Conservation (phyloP, 1,140 invertebrate genomes). For the Hestina assimilis region DNA sequence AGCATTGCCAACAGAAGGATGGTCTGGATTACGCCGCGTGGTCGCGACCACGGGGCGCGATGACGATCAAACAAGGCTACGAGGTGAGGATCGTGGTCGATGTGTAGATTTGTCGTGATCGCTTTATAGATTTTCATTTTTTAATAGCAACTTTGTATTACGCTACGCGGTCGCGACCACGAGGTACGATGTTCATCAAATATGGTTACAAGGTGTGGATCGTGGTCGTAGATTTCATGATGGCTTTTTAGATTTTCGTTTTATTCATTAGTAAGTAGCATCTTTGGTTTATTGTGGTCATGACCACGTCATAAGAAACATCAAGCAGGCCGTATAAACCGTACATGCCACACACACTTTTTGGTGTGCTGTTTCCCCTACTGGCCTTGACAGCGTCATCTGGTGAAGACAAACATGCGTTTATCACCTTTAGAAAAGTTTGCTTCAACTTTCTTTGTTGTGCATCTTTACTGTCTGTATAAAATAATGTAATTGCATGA, state of each 20-base stretch:
- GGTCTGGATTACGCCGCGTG: conserved; percentile 82
- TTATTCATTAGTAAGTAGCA: too few species aligned
- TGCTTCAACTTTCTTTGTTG: too few species aligned
- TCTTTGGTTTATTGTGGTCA: too few species aligned
- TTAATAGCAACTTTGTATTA: conserved; percentile 29
- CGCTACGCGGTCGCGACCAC: conserved; percentile 80
- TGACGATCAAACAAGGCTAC: conserved; percentile 82
- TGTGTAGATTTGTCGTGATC: conserved; percentile 13
- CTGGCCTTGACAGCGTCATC: too few species aligned
- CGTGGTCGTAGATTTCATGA: conserved; percentile 16
- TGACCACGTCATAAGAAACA: too few species aligned
- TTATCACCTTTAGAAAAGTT: too few species aligned
- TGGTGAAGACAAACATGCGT: too few species aligned
- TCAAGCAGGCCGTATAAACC: too few species aligned
- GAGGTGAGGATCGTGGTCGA: conserved; percentile 71
- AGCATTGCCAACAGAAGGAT: conserved; percentile 79
- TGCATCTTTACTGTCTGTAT: too few species aligned
- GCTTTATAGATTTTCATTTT: neutral
- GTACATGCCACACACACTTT: too few species aligned
- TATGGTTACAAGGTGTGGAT: conserved; percentile 81
- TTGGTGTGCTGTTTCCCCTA: too few species aligned
- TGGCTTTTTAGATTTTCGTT: conserved; percentile 1
- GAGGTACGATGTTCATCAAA: conserved; percentile 81
- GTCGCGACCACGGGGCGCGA: conserved; percentile 80
- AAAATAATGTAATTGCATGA: too few species aligned